These are phyloP conservation scores for Sebastes oblongus DNA, from an alignment of 2,797 vertebrate genomes.

Conservation along the genomic window DNA sequence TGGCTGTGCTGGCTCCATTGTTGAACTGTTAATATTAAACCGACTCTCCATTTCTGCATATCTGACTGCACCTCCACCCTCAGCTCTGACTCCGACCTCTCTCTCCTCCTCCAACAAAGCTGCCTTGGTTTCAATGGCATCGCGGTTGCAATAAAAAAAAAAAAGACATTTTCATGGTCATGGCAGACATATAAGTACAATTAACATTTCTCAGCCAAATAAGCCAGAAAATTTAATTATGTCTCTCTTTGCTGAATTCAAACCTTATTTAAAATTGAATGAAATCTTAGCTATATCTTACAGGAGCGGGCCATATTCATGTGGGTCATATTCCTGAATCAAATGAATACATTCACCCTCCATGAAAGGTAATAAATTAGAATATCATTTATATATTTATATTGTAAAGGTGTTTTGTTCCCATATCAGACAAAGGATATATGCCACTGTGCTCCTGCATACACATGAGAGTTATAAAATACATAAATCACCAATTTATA, in stretches of 20 bases:
- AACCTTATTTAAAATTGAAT: slow-evolving; percentile 74
- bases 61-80: neutral
- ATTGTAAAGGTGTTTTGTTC: slow-evolving; percentile 52
- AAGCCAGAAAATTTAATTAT: slow-evolving; percentile 79
- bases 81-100: slow-evolving; percentile 14
- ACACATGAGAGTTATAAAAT: slow-evolving; percentile 65
- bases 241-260: slow-evolving; percentile 61
- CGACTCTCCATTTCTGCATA: slow-evolving; percentile 25
- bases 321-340: slow-evolving; percentile 55
- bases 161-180: slow-evolving; percentile 36
- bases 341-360: slow-evolving; percentile 60
- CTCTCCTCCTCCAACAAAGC: slow-evolving; percentile 47
- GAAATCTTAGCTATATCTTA: slow-evolving; percentile 75
- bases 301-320: slow-evolving; percentile 62
- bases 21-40: slow-evolving; percentile 60
- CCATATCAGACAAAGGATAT: slow-evolving; percentile 46
- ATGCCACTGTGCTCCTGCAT: slow-evolving; percentile 48
- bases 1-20: slow-evolving; percentile 32
- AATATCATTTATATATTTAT: slow-evolving; percentile 66
- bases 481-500: slow-evolving; percentile 64
- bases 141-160: slow-evolving; percentile 46
- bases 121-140: slow-evolving; percentile 64
- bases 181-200: slow-evolving; percentile 66
- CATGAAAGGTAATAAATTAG: slow-evolving; percentile 66
- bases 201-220: slow-evolving; percentile 78